Percentiles rank a stretch among this genome's conserved stretches.
These are phyloP conservation scores for Ispidina picta DNA, from an alignment of 2,797 vertebrate species.

Conservation along the genomic window DNA sequence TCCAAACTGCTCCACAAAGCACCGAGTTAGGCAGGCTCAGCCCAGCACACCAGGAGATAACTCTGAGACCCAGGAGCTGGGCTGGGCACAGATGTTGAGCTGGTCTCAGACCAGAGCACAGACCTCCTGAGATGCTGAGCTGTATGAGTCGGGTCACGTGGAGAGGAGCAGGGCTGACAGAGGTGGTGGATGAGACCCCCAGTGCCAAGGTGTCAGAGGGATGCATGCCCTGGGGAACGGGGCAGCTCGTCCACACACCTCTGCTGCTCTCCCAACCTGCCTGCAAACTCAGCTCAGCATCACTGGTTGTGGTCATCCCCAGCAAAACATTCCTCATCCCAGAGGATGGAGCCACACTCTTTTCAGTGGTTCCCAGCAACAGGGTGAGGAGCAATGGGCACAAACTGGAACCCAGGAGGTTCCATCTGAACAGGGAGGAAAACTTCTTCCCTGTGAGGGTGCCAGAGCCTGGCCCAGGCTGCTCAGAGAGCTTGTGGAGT, in stretches of 20 bases:
- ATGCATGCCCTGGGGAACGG: accelerated
- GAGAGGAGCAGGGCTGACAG: background rate
- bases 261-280: background rate
- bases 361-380: too few relatives aligned
- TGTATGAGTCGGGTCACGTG: accelerated
- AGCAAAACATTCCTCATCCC: background rate
- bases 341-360: too few relatives aligned
- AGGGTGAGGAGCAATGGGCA: too few relatives aligned
- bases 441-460: too few relatives aligned
- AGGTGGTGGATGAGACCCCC: background rate
- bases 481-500: too few relatives aligned
- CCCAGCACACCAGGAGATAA: background rate
- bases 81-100: background rate
- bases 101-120: background rate
- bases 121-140: background rate
- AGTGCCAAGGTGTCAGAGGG: accelerated
- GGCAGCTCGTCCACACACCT: background rate
- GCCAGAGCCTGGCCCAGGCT: too few relatives aligned
- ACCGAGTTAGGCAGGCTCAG: background rate
- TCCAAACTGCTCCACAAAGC: background rate
- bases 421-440: too few relatives aligned
- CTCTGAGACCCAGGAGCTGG: background rate
- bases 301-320: background rate
- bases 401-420: too few relatives aligned
- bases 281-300: background rate